Evolutionary conservation across 2,888 invertebrate genomes (phyloP).

Genomic region (Rhamnusium bicolor): DNA sequence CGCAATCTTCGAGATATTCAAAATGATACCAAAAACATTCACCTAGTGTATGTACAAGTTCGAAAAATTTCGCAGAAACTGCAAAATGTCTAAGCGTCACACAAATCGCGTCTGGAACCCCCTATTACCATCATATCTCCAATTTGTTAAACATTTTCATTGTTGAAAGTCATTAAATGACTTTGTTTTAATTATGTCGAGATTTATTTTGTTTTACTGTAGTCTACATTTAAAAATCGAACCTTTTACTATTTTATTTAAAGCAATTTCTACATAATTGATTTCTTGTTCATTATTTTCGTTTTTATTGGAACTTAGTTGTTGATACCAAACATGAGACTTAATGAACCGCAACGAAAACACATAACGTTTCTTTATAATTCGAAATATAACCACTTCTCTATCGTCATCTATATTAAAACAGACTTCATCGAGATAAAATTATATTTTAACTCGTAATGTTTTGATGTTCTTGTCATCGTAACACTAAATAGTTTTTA

Average conservation of each 20-base stretch:
- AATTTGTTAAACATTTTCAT: too few species aligned
- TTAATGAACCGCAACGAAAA: background rate
- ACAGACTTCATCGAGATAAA: constrained; percentile 22
- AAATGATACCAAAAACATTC: too few species aligned
- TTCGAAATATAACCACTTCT: constrained; percentile 2
- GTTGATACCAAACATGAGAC: background rate
- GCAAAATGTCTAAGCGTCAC: too few species aligned
- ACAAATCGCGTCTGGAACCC: too few species aligned
- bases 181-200: too few species aligned
- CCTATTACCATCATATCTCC: too few species aligned
- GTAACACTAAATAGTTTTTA: constrained; percentile 56
- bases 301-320: background rate
- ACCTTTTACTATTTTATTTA: background rate
- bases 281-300: background rate
- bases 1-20: too few species aligned
- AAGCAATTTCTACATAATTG: background rate
- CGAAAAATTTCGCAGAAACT: too few species aligned
- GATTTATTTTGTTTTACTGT: too few species aligned
- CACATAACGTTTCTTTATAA: constrained; percentile 3
- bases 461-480: constrained; percentile 58
- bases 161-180: too few species aligned
- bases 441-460: constrained; percentile 37
- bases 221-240: too few species aligned
- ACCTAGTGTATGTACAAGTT: too few species aligned
- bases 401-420: constrained; percentile 6